phyloP scores from a whole-genome alignment of 2,797 vertebrate species.

The Micrastur ruficollis region DNA sequence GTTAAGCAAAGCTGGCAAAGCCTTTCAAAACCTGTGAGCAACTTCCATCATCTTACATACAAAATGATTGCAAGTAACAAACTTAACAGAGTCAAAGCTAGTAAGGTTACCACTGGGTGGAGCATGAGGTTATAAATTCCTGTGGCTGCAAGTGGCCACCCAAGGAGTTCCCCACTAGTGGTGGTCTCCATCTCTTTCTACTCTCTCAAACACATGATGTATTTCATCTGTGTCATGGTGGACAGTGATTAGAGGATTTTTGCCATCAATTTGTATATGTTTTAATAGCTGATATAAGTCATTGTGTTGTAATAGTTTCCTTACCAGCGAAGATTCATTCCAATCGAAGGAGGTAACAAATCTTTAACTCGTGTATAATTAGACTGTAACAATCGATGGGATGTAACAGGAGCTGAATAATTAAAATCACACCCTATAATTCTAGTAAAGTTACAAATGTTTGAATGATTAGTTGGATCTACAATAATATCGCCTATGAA shows the following conservation, averaged over 20 bases:
- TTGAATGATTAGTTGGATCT: neutral
- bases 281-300: neutral
- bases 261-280: neutral
- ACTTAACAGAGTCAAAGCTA: neutral
- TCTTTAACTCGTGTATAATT: constrained; percentile 1
- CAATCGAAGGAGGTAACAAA: neutral
- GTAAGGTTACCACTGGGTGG: neutral
- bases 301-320: neutral
- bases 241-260: neutral
- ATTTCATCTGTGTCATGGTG: neutral
- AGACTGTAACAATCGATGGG: neutral
- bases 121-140: neutral
- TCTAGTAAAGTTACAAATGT: neutral
- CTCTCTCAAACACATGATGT: neutral
- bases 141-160: neutral
- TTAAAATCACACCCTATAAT: constrained; percentile 17
- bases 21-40: neutral
- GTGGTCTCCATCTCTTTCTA: neutral
- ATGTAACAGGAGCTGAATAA: neutral
- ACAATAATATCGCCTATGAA: neutral
- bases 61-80: neutral
- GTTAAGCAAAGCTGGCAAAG: neutral
- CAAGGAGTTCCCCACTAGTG: neutral
- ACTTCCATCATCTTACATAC: neutral
- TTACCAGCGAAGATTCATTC: neutral